Evolutionary conservation across 2,113 vertebrate species (phyloP).

Genomic region (Coryphaenoides rupestris): DNA sequence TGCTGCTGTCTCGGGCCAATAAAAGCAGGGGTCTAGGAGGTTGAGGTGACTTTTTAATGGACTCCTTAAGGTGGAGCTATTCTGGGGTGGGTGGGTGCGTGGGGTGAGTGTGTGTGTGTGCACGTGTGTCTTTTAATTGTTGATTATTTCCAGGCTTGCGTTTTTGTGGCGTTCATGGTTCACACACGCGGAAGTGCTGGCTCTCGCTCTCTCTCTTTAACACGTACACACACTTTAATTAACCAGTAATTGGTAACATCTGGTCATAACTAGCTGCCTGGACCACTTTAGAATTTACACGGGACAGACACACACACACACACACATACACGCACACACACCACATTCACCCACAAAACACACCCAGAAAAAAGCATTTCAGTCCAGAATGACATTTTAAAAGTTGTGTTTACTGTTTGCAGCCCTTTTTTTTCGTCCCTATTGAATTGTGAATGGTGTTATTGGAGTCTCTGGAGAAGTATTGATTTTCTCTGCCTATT

Average conservation of each 20-base stretch:
- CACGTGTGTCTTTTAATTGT: not conserved
- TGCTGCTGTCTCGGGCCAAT: constrained; percentile 17
- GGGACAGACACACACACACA: constrained; percentile 10
- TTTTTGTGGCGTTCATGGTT: constrained; percentile 37
- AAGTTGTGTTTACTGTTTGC: too few species aligned
- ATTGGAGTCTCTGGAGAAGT: too few species aligned
- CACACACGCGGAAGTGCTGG: constrained; percentile 3
- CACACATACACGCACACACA: constrained; percentile 4
- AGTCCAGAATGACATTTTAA: too few species aligned
- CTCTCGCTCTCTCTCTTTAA: constrained; percentile 6
- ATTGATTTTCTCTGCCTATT: too few species aligned
- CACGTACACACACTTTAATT: constrained; percentile 16
- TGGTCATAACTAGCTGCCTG: constrained; percentile 29
- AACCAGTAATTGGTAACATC: constrained; percentile 50
- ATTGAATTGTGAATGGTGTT: too few species aligned
- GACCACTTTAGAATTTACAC: constrained; percentile 23
- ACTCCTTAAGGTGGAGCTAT: constrained; percentile 27
- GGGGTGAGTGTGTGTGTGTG: constrained; percentile 14
- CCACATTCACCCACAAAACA: not conserved
- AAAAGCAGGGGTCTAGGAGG: constrained; percentile 43
- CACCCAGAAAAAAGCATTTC: too few species aligned
- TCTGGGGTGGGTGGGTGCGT: not conserved
- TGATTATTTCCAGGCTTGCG: constrained; percentile 21
- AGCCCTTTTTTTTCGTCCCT: too few species aligned
- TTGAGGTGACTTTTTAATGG: constrained; percentile 27